Conservation (phyloP, 2,888 invertebrate species). For the Torymus tubicola region DNA sequence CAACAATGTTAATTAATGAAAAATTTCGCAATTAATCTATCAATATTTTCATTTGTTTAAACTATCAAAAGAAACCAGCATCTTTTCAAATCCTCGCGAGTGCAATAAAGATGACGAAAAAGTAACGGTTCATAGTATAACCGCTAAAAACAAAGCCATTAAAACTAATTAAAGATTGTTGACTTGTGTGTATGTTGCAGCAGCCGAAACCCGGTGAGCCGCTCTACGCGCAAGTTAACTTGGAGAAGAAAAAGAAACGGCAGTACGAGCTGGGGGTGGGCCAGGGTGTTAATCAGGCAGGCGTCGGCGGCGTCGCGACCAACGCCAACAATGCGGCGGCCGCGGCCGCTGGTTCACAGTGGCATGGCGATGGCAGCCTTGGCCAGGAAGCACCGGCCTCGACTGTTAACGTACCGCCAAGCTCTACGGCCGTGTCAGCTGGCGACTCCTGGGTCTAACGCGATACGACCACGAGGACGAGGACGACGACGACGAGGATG, state of each 20-base stretch:
- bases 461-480: background rate
- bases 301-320: conserved; percentile 61
- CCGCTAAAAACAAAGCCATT: conserved; percentile 8
- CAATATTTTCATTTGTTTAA: too few species aligned
- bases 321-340: conserved; percentile 61
- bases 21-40: too few species aligned
- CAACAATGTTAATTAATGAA: too few species aligned
- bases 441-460: conserved; percentile 78
- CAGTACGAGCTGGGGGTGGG: conserved; percentile 75
- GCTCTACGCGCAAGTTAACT: conserved; percentile 82
- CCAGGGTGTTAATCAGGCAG: conserved; percentile 68
- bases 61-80: too few species aligned
- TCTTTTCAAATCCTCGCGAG: too few species aligned
- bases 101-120: background rate
- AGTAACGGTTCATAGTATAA: background rate
- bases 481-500: conserved; percentile 61
- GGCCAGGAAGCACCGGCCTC: conserved; percentile 64
- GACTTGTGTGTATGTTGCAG: conserved; percentile 74
- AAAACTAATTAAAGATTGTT: conserved; percentile 65
- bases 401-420: conserved; percentile 71
- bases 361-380: conserved; percentile 67
- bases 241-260: conserved; percentile 81
- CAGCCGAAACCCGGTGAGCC: conserved; percentile 80
- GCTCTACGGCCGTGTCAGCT: conserved; percentile 70
- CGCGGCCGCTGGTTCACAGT: conserved; percentile 66